Evolutionary conservation across 53 echinoderm and acorn worm species (phyloP).

Genomic region (Pentamera pediparva): DNA sequence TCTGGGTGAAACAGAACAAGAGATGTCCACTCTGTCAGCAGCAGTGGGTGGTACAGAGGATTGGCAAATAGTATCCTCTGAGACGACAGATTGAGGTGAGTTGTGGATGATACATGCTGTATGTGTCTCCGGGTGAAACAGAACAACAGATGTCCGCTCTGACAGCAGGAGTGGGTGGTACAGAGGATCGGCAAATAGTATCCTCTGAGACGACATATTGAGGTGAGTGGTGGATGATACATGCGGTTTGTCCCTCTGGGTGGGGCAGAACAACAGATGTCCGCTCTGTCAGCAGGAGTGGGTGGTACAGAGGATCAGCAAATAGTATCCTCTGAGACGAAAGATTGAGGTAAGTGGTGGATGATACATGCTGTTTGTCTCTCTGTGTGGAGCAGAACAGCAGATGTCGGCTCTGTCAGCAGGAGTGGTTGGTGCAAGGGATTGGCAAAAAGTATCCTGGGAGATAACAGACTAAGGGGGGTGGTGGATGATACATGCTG

Average conservation of each 20-base stretch:
- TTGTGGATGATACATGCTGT: too few species aligned
- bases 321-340: conserved; percentile 38
- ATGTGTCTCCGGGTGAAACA: conserved; percentile 99
- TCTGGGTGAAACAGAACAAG: conserved; percentile 99
- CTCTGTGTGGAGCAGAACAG: too few species aligned
- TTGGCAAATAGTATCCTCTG: conserved; percentile 61
- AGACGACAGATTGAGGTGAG: too few species aligned
- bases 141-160: conserved; percentile 96
- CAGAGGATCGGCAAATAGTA: conserved; percentile 86
- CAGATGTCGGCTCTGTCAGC: too few species aligned
- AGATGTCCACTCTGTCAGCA: conserved; percentile 97
- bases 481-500: too few species aligned
- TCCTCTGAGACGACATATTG: too few species aligned
- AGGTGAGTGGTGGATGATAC: too few species aligned
- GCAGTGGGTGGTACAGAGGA: conserved; percentile 96
- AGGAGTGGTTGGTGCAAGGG: too few species aligned
- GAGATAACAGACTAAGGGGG: too few species aligned
- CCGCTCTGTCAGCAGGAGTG: conserved; percentile 98
- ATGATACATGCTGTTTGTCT: too few species aligned
- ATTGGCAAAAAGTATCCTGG: too few species aligned
- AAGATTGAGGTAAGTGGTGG: too few species aligned
- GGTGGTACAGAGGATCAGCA: conserved; percentile 96
- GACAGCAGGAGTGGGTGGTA: conserved; percentile 99
- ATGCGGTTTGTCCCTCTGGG: conserved; percentile 99
- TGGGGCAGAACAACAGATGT: conserved; percentile 97